Evolutionary conservation across 2,888 invertebrate genomes (phyloP).

Genomic region (Dicyrtomina minuta): DNA sequence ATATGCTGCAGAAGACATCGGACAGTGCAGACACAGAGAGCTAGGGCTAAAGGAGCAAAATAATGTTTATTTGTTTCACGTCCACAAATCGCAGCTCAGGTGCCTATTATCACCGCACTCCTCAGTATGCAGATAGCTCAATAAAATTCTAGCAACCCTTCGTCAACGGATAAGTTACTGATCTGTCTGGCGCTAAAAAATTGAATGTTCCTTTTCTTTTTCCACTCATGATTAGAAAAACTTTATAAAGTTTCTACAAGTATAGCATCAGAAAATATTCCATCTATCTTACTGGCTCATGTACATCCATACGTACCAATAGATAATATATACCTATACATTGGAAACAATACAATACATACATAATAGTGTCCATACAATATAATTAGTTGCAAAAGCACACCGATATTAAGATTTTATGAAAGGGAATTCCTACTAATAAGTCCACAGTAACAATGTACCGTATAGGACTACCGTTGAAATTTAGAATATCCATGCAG

Average conservation of each 20-base stretch:
- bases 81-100: constrained; percentile 14
- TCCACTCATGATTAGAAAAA: constrained; percentile 8
- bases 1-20: neutral
- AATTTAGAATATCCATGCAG: too few species aligned
- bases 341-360: too few species aligned
- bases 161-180: constrained; percentile 31
- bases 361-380: too few species aligned
- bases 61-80: constrained; percentile 27
- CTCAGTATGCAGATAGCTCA: constrained; percentile 24
- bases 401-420: too few species aligned
- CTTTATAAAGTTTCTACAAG: neutral
- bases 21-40: neutral
- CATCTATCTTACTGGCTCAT: too few species aligned
- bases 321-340: too few species aligned
- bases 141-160: constrained; percentile 26
- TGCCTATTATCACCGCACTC: constrained; percentile 1
- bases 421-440: too few species aligned
- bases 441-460: too few species aligned
- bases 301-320: too few species aligned
- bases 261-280: neutral
- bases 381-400: too few species aligned
- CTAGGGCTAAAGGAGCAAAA: neutral
- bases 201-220: constrained; percentile 18
- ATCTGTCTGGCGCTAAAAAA: constrained; percentile 18
- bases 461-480: too few species aligned